Percentiles rank a stretch among this genome's conserved stretches.
These are phyloP conservation scores for Acanthosepion esculentum DNA, from an alignment of 2,888 invertebrate genomes.

Conservation along the genomic window DNA sequence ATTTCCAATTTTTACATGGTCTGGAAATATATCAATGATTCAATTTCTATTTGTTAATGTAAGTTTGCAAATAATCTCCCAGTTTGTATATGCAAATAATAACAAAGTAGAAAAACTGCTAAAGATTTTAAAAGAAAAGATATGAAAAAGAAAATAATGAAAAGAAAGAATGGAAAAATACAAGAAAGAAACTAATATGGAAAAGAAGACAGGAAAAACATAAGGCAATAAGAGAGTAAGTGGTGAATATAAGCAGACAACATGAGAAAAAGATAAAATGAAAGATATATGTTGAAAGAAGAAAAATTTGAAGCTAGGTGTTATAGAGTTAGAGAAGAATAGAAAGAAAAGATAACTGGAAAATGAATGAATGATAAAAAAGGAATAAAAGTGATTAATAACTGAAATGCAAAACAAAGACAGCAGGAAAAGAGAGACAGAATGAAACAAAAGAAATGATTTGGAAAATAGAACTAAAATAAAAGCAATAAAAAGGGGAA, in stretches of 20 bases:
- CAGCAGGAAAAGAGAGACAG: background rate
- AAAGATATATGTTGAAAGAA: background rate
- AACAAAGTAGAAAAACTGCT: too few species aligned
- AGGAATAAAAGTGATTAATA: background rate
- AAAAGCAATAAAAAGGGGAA: background rate
- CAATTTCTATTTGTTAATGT: too few species aligned
- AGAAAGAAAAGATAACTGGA: background rate
- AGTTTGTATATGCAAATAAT: too few species aligned
- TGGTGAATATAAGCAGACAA: background rate
- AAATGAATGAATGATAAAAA: background rate
- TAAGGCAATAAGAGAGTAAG: background rate
- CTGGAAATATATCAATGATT: too few species aligned
- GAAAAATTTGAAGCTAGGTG: background rate
- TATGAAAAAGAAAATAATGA: too few species aligned
- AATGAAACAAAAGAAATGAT: too few species aligned
- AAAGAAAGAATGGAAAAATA: too few species aligned
- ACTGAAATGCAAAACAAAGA: background rate
- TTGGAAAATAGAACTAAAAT: too few species aligned
- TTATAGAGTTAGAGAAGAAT: background rate
- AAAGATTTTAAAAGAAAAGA: too few species aligned
- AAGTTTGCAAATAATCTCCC: too few species aligned
- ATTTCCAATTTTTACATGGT: too few species aligned
- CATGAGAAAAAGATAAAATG: background rate
- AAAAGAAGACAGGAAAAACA: background rate
- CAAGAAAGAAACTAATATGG: too few species aligned